A percentile compares a stretch with the other conserved stretches of the same genome.
Evolutionary conservation across 2,113 vertebrate species (phyloP).

Genomic region (Potamarius usumacintae): DNA sequence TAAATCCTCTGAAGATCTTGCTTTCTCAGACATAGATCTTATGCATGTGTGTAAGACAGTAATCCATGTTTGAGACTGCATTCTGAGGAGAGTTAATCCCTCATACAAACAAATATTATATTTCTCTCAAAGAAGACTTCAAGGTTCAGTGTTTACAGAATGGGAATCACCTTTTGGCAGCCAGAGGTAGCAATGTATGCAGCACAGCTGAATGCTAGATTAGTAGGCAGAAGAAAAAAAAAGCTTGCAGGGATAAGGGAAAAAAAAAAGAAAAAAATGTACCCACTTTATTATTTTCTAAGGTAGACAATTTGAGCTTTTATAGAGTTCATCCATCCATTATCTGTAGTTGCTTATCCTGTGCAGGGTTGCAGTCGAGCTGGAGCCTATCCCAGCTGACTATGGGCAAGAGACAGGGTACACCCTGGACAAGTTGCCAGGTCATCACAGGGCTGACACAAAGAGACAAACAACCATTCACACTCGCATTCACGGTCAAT

Average conservation of each 20-base stretch:
- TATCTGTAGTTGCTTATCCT: too few relatives aligned
- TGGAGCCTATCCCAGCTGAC: too few relatives aligned
- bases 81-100: conserved; percentile 55
- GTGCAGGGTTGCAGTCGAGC: too few relatives aligned
- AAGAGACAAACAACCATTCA: too few relatives aligned
- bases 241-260: too few relatives aligned
- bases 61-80: conserved; percentile 59
- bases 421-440: too few relatives aligned
- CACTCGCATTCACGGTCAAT: too few relatives aligned
- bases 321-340: too few relatives aligned
- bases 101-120: conserved; percentile 52
- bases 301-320: background rate
- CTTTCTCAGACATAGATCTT: conserved; percentile 4
- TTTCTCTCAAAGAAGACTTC: background rate
- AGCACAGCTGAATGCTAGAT: background rate
- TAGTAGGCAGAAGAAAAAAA: background rate
- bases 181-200: background rate
- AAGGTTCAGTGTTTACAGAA: background rate
- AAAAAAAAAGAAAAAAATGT: background rate
- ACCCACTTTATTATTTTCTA: background rate
- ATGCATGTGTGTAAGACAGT: conserved; percentile 48
- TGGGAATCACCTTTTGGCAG: background rate
- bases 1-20: background rate
- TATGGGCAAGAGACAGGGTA: too few relatives aligned
- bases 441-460: too few relatives aligned